These are phyloP conservation scores for Andrena marginata DNA, from an alignment of 2,888 invertebrate species.

Conservation along the genomic window DNA sequence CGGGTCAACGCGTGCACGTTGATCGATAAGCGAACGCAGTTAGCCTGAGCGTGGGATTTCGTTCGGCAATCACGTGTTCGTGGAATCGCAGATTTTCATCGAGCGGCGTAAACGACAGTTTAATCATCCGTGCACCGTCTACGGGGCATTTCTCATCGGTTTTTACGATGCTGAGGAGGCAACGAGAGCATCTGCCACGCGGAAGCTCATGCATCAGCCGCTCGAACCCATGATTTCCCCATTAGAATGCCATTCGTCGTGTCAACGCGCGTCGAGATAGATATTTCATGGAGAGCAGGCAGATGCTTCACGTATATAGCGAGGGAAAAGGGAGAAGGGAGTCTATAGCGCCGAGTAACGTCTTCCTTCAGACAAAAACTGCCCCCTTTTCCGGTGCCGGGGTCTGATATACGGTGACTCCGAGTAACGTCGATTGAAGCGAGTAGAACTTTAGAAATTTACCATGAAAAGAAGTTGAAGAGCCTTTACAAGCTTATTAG, in stretches of 20 bases:
- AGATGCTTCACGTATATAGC: conserved; percentile 60
- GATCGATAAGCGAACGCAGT: conserved; percentile 35
- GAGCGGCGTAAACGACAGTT: conserved; percentile 65
- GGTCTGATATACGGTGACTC: too few relatives aligned
- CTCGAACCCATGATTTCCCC: conserved; percentile 68
- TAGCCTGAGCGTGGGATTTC: conserved; percentile 29
- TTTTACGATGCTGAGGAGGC: conserved; percentile 62
- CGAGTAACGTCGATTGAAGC: too few relatives aligned
- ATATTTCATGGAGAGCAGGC: conserved; percentile 71
- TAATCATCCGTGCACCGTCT: conserved; percentile 59
- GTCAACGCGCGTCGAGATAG: conserved; percentile 66
- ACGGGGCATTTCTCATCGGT: conserved; percentile 49
- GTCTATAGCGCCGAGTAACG: conserved; percentile 26
- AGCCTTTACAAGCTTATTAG: too few relatives aligned
- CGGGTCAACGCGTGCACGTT: neutral
- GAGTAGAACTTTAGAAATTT: too few relatives aligned
- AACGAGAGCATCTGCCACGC: conserved; percentile 58
- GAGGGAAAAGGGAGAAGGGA: conserved; percentile 5
- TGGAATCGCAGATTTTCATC: conserved; percentile 38
- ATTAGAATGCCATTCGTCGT: conserved; percentile 64
- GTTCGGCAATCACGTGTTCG: conserved; percentile 35
- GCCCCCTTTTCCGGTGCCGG: neutral
- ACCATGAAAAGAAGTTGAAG: too few relatives aligned
- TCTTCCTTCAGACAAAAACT: conserved; percentile 40
- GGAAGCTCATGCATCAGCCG: conserved; percentile 62